Base-by-base conservation (phyloP, 2,113 vertebrate genomes). In the Andinoacara biseriatus region DNA sequence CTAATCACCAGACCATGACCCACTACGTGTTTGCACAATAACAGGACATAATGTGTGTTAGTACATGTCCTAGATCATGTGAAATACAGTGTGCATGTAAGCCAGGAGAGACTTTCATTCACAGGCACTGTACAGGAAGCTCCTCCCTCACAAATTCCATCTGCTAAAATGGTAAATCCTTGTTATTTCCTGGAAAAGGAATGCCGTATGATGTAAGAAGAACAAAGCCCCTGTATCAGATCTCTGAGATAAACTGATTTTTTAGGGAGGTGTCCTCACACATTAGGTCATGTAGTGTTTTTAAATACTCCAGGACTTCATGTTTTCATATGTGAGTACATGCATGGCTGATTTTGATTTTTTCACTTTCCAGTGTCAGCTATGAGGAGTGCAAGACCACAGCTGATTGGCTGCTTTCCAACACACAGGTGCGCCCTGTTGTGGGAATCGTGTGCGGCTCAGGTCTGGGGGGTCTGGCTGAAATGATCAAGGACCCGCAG, bases 371-470 rank as follows among this genome's bases (percentile, higher is more conserved):
- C 90, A 96, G 95, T 26, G 93, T 74, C 82, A 94, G 89, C 3
- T 96, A 96, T 63, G 96, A 97, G 69, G 94, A 96, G 61, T 96
- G 95, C 74, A 85, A 90, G 54, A 29, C 79, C 2, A 96, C 96
- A 0, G 96, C 96, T 1, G 94, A 97, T 2, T 97, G 97, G 97
- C 96, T 98, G 57, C 81, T 94, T 49, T 54, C 87, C 10, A 93
- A 52, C 2, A 96, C 95, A 0, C 67, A 89, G 0, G 90, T 96
- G 38, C 94, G 94, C 2, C 97, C 97, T 0, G 84, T 89, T 58
- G 92, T 98, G 86, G 97, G 95, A 14, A 95, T 98, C 17, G 96
- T 98, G 82, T 97, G 97, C 14, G 97, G 97, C 4, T 97, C 97
- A 2, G 97, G 97, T 3, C 84, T 98, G 22, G 97, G 97, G 3